Conservation (phyloP, 1,140 invertebrate genomes). For the Bombus polaris region DNA sequence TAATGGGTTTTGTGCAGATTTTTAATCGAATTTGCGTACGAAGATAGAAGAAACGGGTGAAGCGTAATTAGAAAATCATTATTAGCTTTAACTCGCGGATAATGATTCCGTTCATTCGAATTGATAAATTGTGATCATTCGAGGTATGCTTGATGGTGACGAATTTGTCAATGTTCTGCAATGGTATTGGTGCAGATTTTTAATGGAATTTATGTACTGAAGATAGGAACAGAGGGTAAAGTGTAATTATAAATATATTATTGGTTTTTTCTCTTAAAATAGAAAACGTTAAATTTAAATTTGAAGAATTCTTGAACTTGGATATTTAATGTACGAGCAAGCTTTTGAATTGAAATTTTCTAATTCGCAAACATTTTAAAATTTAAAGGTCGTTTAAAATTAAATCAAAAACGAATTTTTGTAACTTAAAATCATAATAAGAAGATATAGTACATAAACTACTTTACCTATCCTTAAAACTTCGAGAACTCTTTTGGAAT, state of each 20-base stretch:
- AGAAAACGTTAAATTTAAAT: too few species aligned
- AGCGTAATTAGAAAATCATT: background rate
- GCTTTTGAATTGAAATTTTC: background rate
- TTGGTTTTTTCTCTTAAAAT: too few species aligned
- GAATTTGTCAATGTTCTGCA: background rate
- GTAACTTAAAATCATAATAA: background rate
- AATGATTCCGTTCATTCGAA: background rate
- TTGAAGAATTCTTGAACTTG: too few species aligned
- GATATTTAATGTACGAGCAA: too few species aligned
- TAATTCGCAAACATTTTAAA: background rate
- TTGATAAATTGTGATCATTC: background rate
- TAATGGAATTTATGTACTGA: too few species aligned
- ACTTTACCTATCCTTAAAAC: background rate
- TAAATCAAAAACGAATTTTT: background rate
- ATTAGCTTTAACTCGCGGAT: background rate
- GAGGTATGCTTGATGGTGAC: background rate
- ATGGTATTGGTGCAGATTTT: too few species aligned
- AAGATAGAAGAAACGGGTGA: background rate
- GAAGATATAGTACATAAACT: background rate
- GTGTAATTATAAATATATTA: background rate
- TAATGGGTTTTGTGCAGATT: background rate
- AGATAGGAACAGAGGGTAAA: background rate
- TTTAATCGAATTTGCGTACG: background rate
- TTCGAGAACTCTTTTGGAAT: background rate
- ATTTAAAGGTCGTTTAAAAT: too few species aligned